Conservation (phyloP, 2,888 invertebrate genomes). For the Parthenolecanium corni region DNA sequence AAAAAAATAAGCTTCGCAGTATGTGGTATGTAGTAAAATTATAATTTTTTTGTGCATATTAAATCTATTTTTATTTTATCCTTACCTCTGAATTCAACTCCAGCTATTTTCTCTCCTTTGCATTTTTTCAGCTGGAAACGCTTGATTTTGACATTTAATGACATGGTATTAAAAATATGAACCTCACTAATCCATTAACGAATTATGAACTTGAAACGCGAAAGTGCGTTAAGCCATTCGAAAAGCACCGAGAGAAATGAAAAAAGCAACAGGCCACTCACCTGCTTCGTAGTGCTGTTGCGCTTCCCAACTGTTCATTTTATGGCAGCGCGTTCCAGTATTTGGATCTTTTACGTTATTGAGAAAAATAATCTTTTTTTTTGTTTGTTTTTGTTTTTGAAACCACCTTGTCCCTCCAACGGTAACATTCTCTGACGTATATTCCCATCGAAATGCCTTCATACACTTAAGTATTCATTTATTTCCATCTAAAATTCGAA, state of each 20-base stretch:
- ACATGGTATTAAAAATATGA: slow-evolving; percentile 46
- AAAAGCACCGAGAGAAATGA: background rate
- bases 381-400: background rate
- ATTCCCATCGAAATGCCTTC: no score
- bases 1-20: no score
- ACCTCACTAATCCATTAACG: background rate
- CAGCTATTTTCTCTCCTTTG: slow-evolving; percentile 55
- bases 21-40: no score
- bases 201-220: background rate
- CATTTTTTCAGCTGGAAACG: slow-evolving; percentile 57
- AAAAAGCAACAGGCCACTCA: slow-evolving; percentile 16
- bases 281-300: slow-evolving; percentile 19
- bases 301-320: slow-evolving; percentile 13
- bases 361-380: no score
- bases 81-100: slow-evolving; percentile 68
- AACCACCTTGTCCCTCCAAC: no score
- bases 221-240: background rate
- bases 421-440: no score
- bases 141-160: slow-evolving; percentile 54
- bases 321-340: background rate
- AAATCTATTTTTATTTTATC: no score
- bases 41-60: no score
- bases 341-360: slow-evolving; percentile 5
- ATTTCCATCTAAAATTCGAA: no score
- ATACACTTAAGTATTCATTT: no score